Base-by-base conservation (phyloP, 2,113 vertebrate species). In the Tetraodon nigroviridis region DNA sequence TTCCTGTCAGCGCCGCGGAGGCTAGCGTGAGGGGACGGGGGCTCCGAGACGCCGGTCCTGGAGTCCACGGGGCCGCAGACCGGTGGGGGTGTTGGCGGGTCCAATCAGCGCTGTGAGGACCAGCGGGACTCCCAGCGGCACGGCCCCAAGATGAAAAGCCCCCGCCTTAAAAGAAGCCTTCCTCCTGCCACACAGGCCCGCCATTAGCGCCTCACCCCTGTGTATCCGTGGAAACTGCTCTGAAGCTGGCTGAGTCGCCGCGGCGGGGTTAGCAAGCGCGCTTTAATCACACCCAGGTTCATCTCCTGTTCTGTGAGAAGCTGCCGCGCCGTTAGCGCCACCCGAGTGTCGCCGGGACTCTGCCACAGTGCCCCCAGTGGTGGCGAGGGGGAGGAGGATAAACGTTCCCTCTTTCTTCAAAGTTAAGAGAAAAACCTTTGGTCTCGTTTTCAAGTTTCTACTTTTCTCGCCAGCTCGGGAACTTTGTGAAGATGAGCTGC, bases 91-190 rank as follows among this genome's bases (percentile, higher is more conserved):
- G 61, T 66, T 54, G 7, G 71, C 53, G 71, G 61, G 71, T 75
- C 73, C 75, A 84, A 81, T 85, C 79, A 87, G 55, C 24, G 18
- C 0, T 20, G 52, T 47, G 61, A 48, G 52, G 72, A 76, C 58
- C 81, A 83, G 80, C 79, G 14, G 79, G 85, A 19, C 55, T 80
- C 77, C 60, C 82, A 81, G 80, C 84, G 65, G 77, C 63, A 48
- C 24, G 11, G 47, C 21, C 48, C 51, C 61, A 86, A 75, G 77
- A 86, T 84, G 77, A 86, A 84, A 85, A 82, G 68, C 51, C 29
- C n/a, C 7, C 45, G 56, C 49, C 51, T 67, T 48, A 79, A 48
- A 58, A 59, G 37, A 78, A 82, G 64, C 42, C 10, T 53, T 69
- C 22, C 6, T 50, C 55, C 56, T 27, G 6, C 65, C 58, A 47